Evolutionary conservation across 2,888 invertebrate genomes (phyloP).

Genomic region (Drosophila falleni): DNA sequence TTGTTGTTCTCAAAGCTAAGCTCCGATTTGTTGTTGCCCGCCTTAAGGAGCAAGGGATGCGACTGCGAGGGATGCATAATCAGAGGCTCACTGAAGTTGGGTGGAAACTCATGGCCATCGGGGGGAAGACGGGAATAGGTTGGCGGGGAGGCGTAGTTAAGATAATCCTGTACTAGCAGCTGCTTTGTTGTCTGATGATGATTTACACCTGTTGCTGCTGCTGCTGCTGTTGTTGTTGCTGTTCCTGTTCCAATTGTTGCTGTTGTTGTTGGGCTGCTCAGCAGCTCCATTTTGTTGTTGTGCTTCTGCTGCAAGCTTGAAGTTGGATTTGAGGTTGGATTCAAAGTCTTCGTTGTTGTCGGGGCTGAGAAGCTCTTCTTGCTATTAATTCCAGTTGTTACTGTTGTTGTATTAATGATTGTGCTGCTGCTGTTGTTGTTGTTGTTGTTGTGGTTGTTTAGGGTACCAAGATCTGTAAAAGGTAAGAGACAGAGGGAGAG

Average conservation of each 20-base stretch:
- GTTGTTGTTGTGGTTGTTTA: conserved; percentile 62
- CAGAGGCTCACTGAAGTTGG: conserved; percentile 85
- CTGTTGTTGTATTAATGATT: conserved; percentile 34
- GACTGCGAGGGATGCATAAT: conserved; percentile 80
- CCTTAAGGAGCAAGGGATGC: conserved; percentile 58
- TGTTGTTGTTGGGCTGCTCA: conserved; percentile 73
- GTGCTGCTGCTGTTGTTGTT: conserved; percentile 48
- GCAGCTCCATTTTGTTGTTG: conserved; percentile 83
- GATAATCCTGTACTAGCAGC: conserved; percentile 84
- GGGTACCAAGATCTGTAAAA: conserved; percentile 75
- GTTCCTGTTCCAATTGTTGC: conserved; percentile 44
- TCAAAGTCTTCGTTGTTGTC: conserved; percentile 26
- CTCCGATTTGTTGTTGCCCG: conserved; percentile 43
- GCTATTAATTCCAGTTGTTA: conserved; percentile 25
- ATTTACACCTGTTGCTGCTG: conserved; percentile 50
- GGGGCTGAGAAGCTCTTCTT: conserved; percentile 28
- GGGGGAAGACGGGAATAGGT: conserved; percentile 85
- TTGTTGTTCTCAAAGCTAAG: conserved; percentile 54
- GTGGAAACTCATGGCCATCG: conserved; percentile 86
- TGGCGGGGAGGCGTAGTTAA: conserved; percentile 83
- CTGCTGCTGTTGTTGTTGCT: conserved; percentile 61
- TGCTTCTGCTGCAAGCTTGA: conserved; percentile 43
- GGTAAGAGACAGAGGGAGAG: conserved; percentile 28
- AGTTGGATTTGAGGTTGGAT: conserved; percentile 36
- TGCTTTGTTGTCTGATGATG: conserved; percentile 71